A percentile compares a stretch with the other conserved stretches of the same genome.
Conservation (phyloP, 2,113 vertebrate genomes). For the Sinocyclocheilus grahami region DNA sequence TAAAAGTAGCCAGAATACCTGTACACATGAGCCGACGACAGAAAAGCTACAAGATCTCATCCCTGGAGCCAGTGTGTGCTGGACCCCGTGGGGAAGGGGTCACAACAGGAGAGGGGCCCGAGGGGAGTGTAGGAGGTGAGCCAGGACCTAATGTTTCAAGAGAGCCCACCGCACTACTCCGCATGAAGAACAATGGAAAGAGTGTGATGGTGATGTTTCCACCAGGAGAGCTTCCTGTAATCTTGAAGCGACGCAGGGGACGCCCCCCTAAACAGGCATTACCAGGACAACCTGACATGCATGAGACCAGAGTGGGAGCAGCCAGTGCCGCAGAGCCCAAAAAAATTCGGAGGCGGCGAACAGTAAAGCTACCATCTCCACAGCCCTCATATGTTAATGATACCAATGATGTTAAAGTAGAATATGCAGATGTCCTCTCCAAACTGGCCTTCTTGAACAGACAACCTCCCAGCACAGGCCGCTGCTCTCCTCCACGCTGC, state of each 20-base stretch:
- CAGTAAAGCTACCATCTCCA: constrained; percentile 92
- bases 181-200: constrained; percentile 98
- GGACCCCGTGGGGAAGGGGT: constrained; percentile 71
- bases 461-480: constrained; percentile 89
- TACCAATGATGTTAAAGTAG: constrained; percentile 92
- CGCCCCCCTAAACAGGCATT: constrained; percentile 92
- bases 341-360: constrained; percentile 87
- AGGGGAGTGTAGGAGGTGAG: constrained; percentile 76
- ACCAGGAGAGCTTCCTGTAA: constrained; percentile 93
- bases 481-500: constrained; percentile 94
- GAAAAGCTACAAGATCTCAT: constrained; percentile 98
- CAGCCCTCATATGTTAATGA: constrained; percentile 94
- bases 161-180: constrained; percentile 91
- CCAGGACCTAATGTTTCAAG: constrained; percentile 75
- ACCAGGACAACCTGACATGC: constrained; percentile 84
- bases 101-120: constrained; percentile 71
- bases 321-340: constrained; percentile 77
- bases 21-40: constrained; percentile 91
- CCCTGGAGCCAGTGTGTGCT: constrained; percentile 74
- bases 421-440: constrained; percentile 95
- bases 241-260: constrained; percentile 91
- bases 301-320: constrained; percentile 66
- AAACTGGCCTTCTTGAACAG: constrained; percentile 96
- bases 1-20: constrained; percentile 94
- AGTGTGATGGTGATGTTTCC: constrained; percentile 98